Base-by-base conservation (phyloP, 2,888 invertebrate species). In the Drosophila anceps region DNA sequence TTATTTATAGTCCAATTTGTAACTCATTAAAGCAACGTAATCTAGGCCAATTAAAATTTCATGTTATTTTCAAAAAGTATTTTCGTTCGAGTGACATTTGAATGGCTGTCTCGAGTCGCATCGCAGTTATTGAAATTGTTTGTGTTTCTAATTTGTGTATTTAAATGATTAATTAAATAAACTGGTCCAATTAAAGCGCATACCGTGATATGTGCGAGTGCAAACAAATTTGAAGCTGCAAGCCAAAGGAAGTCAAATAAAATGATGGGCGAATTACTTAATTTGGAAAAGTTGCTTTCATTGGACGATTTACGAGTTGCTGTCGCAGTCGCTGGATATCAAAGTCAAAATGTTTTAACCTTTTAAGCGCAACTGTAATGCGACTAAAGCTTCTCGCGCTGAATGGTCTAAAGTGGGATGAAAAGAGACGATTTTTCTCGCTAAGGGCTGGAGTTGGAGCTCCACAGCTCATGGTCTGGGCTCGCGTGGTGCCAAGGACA, bases 281-380 rank as follows among this genome's bases (percentile, higher is more conserved):
- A 82, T 82, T 84, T 84, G 55, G 44, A 48, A 74, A 73, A 69
- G 73, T 69, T 63, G 71, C 76, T 76, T 82, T 84, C 73, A 79
- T 74, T 81, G 64, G 79, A 69, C 82, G 70, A 73, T 78, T 83
- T 83, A 63, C 65, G 62, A 63, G 63, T 37, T 27, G 60, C 48
- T 60, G 46, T 59, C 63, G 71, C 58, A 50, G 60, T 64, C 59
- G 53, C 59, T 61, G 59, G 53, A 55, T 51, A 68, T 75, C 80
- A 87, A 82, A 82, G 83, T 85, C 75, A 85, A 78, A 85, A 71
- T 72, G 77, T 74, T 85, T 85, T 88, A 84, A 85, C 85, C 86
- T 88, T 88, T 84, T 84, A 82, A 87, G 83, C 88, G 73, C 66
- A 82, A 73, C 69, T 76, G 88, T 84, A 88, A 84, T 84, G 81